A percentile compares a stretch with the other conserved stretches of the same genome.
These are phyloP conservation scores for Yponomeuta plumbellus DNA, from an alignment of 2,888 invertebrate genomes.

Conservation along the genomic window DNA sequence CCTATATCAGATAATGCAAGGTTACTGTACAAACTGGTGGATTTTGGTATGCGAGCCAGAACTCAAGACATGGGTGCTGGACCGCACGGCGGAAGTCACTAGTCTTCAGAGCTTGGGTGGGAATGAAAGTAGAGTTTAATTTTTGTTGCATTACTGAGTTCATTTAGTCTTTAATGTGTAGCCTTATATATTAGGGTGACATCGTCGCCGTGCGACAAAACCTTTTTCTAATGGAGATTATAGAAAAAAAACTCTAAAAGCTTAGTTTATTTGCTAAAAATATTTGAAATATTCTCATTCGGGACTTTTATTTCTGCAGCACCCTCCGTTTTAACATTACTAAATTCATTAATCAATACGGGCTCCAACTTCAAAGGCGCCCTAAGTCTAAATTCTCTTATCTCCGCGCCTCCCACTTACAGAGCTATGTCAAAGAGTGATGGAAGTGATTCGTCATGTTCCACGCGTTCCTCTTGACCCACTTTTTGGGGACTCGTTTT, in stretches of 20 bases:
- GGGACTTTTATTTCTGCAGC: neutral
- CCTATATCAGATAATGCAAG: too few species aligned
- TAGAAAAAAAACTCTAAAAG: neutral
- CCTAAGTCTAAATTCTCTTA: constrained; percentile 49
- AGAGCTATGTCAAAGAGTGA: constrained; percentile 46
- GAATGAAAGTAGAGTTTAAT: too few species aligned
- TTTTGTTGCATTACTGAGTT: too few species aligned
- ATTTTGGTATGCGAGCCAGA: too few species aligned
- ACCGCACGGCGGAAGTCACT: too few species aligned
- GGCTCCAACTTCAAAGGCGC: constrained; percentile 34
- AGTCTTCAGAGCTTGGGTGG: too few species aligned
- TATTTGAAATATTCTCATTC: neutral
- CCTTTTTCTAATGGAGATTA: too few species aligned
- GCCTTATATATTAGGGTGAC: too few species aligned
- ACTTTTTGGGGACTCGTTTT: constrained; percentile 44
- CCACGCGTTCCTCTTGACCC: constrained; percentile 48
- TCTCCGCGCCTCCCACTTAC: constrained; percentile 45
- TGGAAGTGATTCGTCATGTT: constrained; percentile 66
- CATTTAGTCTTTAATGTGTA: too few species aligned
- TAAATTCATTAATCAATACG: constrained; percentile 42
- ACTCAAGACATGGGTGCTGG: too few species aligned
- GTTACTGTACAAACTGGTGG: too few species aligned
- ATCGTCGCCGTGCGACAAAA: too few species aligned
- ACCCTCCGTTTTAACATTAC: constrained; percentile 22
- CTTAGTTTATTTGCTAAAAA: neutral